Evolutionary conservation across 2,113 vertebrate species (phyloP).

Genomic region (Hylia prasina): DNA sequence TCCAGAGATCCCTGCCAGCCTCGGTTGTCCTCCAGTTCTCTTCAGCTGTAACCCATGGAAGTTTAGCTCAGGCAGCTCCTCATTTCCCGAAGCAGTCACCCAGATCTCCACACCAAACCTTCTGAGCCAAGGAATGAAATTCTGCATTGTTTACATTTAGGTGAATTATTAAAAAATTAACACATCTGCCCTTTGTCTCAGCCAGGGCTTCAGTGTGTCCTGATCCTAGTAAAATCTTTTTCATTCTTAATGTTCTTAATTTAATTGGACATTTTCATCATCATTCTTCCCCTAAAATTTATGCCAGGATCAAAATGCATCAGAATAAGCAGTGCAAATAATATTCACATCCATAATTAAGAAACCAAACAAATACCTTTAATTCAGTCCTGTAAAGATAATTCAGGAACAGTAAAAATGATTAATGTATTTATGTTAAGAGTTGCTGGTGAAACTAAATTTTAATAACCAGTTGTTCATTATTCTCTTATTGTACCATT

Average conservation of each 20-base stretch:
- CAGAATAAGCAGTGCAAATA: neutral
- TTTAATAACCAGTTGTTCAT: neutral
- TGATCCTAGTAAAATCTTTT: neutral
- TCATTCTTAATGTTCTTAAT: neutral
- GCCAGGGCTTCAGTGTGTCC: neutral
- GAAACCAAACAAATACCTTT: neutral
- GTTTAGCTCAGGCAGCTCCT: neutral
- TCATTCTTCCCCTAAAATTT: neutral
- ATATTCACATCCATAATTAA: neutral
- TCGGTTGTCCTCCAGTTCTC: accelerated
- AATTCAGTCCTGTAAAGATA: neutral
- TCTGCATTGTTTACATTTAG: neutral
- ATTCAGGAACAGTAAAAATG: neutral
- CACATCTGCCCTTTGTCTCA: neutral
- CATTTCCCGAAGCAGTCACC: accelerated
- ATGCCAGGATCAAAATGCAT: neutral
- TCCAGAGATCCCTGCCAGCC: neutral
- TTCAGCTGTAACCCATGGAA: neutral
- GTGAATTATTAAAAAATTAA: neutral
- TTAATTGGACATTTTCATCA: neutral
- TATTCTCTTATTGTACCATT: neutral
- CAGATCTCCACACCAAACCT: neutral
- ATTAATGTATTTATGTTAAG: neutral
- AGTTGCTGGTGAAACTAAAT: neutral
- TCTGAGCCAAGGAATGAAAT: neutral